These are phyloP conservation scores for Geopemphigus sp. DNA, from an alignment of 1,140 invertebrate species.

Conservation along the genomic window DNA sequence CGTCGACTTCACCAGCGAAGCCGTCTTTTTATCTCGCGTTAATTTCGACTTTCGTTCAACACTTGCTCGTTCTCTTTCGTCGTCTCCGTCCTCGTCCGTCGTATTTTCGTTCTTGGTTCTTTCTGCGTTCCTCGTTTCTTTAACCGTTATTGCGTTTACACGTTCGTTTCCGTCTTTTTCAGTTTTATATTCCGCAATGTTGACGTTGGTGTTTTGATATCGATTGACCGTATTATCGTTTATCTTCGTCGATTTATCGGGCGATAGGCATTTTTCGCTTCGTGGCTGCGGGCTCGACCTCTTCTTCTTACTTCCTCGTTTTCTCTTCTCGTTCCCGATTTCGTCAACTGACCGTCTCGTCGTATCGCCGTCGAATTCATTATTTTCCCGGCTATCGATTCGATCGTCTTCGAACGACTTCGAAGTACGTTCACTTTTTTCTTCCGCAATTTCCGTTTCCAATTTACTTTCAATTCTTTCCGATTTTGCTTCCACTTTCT, in stretches of 20 bases:
- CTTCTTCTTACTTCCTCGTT: slow-evolving; percentile 54
- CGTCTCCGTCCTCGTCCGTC: no score
- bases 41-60: background rate
- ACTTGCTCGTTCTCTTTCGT: background rate
- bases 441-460: background rate
- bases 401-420: background rate
- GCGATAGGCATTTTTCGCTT: slow-evolving; percentile 50
- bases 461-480: background rate
- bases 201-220: background rate
- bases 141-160: no score
- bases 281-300: slow-evolving; percentile 51
- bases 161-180: background rate
- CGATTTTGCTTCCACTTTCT: slow-evolving; percentile 8
- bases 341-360: slow-evolving; percentile 39
- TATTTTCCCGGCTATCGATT: slow-evolving; percentile 49
- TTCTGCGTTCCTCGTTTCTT: no score
- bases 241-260: slow-evolving; percentile 48
- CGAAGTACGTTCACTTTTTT: no score
- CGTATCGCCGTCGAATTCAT: slow-evolving; percentile 51
- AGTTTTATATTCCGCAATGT: background rate
- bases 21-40: no score
- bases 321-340: slow-evolving; percentile 53
- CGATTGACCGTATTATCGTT: background rate
- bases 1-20: no score
- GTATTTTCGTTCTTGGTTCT: no score